Conservation (phyloP, 2,888 invertebrate species). For the Spisula solida region DNA sequence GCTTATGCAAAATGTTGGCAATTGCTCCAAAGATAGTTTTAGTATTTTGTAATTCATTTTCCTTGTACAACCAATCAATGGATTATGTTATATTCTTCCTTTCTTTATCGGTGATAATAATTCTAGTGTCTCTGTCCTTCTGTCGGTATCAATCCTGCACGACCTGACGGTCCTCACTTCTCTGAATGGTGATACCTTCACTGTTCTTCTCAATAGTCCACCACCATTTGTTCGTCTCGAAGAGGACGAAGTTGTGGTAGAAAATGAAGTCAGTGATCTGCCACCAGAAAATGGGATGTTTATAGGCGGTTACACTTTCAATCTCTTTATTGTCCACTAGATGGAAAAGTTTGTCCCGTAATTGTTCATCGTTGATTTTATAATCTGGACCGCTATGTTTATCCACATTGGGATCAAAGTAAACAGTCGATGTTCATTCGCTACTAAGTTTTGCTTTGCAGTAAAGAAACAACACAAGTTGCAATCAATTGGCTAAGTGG, state of each 20-base stretch:
- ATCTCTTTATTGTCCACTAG: conserved; percentile 27
- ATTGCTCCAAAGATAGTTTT: neutral
- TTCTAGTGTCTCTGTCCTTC: neutral
- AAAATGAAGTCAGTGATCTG: neutral
- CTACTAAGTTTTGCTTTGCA: conserved; percentile 17
- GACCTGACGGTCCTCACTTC: too few relatives aligned
- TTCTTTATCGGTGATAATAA: neutral
- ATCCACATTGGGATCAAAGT: conserved; percentile 8
- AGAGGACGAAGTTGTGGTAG: too few relatives aligned
- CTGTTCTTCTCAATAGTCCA: too few relatives aligned
- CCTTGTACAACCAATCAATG: conserved; percentile 32
- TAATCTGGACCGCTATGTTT: neutral
- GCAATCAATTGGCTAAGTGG: too few relatives aligned
- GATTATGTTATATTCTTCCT: neutral
- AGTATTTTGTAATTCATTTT: conserved; percentile 27
- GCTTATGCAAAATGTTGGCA: too few relatives aligned
- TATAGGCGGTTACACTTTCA: neutral
- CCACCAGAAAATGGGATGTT: neutral
- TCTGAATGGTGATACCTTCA: too few relatives aligned
- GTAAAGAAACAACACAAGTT: too few relatives aligned
- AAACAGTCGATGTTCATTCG: neutral
- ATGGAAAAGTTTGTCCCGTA: neutral
- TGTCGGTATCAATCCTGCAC: too few relatives aligned
- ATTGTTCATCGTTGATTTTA: neutral
- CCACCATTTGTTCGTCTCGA: too few relatives aligned